Percentiles rank a stretch among this genome's conserved stretches.
Conservation (phyloP, 2,113 vertebrate genomes). For the Peromyscus leucopus region DNA sequence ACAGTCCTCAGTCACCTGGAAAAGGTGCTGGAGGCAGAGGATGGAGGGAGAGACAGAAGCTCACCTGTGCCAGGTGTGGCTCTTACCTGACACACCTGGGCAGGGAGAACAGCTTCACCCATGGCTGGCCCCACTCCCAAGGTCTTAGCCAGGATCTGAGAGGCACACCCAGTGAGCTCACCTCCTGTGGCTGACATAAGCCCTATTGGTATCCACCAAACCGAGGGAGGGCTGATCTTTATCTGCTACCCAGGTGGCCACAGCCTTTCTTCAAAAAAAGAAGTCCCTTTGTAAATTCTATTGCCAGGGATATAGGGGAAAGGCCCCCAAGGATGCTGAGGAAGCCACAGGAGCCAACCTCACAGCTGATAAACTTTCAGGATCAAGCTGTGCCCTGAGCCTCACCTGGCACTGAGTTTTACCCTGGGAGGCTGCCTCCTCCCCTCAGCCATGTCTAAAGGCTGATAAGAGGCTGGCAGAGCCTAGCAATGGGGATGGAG, state of each 20-base stretch:
- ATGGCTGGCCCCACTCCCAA: not conserved
- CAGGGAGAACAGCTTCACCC: not conserved
- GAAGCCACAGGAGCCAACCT: conserved; percentile 70
- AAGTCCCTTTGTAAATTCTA: conserved; percentile 65
- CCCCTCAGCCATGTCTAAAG: not conserved
- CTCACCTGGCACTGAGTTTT: not conserved
- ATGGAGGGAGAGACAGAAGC: not conserved
- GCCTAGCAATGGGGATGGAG: not conserved
- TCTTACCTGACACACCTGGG: not conserved
- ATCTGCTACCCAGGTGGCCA: conserved; percentile 17
- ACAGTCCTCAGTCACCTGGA: not conserved
- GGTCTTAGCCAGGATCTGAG: not conserved
- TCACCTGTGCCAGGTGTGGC: not conserved
- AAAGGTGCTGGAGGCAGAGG: not conserved
- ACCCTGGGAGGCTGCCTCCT: not conserved
- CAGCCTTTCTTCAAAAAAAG: conserved; percentile 56
- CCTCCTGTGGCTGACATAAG: conserved; percentile 60
- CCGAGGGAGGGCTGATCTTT: conserved; percentile 46
- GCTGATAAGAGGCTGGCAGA: not conserved
- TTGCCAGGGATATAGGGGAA: conserved; percentile 63
- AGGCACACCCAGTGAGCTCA: not conserved
- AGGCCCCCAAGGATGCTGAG: conserved; percentile 21
- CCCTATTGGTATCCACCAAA: not conserved
- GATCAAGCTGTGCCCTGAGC: not conserved
- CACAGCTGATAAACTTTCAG: not conserved